Evolutionary conservation across 1,140 invertebrate genomes (phyloP).

Genomic region (Plectrocnemia conspersa): DNA sequence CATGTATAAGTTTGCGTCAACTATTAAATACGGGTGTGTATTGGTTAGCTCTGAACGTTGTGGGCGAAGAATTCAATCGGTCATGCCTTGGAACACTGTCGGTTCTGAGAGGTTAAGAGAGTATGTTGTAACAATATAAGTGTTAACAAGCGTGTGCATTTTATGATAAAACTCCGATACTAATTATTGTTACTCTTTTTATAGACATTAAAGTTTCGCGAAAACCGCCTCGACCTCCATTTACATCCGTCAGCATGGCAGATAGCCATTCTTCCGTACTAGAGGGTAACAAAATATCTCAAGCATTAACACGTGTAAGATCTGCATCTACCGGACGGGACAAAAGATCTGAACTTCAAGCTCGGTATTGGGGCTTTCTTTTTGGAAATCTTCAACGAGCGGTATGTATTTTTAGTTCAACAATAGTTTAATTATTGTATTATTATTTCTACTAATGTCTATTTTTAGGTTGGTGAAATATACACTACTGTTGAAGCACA

Average conservation of each 20-base stretch:
- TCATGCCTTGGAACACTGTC: neutral
- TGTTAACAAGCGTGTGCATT: neutral
- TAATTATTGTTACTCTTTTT: slow-evolving; percentile 9
- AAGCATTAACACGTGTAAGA: slow-evolving; percentile 56
- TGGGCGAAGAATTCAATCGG: neutral
- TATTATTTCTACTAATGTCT: slow-evolving; percentile 21
- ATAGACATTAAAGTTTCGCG: slow-evolving; percentile 44
- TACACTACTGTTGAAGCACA: slow-evolving; percentile 75
- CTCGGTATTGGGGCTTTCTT: slow-evolving; percentile 90
- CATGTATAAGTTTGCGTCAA: neutral
- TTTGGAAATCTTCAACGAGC: slow-evolving; percentile 91
- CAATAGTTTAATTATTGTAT: slow-evolving; percentile 6
- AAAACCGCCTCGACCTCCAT: slow-evolving; percentile 57
- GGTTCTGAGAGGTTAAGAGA: neutral
- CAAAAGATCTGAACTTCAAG: slow-evolving; percentile 81
- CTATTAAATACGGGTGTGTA: neutral
- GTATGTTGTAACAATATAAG: neutral
- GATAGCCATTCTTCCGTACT: slow-evolving; percentile 34
- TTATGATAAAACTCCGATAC: neutral
- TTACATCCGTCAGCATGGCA: slow-evolving; percentile 37
- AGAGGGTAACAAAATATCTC: slow-evolving; percentile 13
- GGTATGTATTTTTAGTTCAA: slow-evolving; percentile 59
- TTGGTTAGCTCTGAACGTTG: neutral
- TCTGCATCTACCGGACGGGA: slow-evolving; percentile 82
- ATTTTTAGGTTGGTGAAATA: slow-evolving; percentile 62